phyloP scores from a whole-genome alignment of 2,113 vertebrate genomes.

The Erythrocercus mccallii region DNA sequence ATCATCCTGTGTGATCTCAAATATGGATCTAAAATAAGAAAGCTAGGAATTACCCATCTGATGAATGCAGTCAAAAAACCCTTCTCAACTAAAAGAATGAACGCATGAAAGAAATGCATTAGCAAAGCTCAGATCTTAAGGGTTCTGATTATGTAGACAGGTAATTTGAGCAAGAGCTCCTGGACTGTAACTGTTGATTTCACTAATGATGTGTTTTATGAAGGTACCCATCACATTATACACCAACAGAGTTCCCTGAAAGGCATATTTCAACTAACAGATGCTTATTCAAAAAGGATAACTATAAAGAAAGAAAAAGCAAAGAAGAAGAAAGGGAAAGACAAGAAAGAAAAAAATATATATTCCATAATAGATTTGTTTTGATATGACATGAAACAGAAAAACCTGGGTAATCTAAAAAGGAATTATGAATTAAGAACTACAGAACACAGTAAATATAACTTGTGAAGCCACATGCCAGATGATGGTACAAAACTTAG shows the following conservation, averaged over 20 bases:
- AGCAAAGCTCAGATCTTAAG: not conserved
- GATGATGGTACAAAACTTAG: not conserved
- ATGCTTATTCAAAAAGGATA: not conserved
- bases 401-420: not conserved
- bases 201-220: not conserved
- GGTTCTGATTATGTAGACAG: not conserved
- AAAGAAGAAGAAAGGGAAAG: not conserved
- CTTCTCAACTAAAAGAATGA: not conserved
- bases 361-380: not conserved
- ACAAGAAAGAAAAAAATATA: not conserved
- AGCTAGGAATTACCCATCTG: not conserved
- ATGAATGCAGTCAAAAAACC: not conserved
- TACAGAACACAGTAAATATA: not conserved
- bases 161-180: not conserved
- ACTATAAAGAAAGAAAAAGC: not conserved
- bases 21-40: constrained; percentile 78
- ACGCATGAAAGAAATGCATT: not conserved
- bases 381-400: not conserved
- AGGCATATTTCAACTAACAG: not conserved
- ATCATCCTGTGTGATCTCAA: constrained; percentile 81
- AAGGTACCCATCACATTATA: not conserved
- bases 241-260: not conserved
- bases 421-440: not conserved
- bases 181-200: not conserved
- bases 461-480: not conserved